Evolutionary conservation across 2,797 vertebrate genomes (phyloP).

Genomic region (Gila robusta): DNA sequence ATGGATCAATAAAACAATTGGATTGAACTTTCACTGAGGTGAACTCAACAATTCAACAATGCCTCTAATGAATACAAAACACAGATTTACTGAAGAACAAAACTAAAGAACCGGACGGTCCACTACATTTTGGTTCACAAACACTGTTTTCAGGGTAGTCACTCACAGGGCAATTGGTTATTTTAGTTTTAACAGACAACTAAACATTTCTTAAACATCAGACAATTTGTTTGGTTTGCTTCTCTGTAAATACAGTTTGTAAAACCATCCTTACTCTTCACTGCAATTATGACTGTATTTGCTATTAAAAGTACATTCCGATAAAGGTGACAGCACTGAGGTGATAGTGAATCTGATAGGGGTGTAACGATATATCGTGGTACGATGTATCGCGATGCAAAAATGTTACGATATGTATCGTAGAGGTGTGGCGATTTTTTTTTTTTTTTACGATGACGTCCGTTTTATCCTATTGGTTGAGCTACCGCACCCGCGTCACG

Average conservation of each 20-base stretch:
- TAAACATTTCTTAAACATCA: not conserved
- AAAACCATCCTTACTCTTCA: not conserved
- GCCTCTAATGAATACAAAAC: not conserved
- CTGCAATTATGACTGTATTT: not conserved
- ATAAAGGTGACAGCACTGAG: not conserved
- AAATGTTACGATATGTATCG: too few relatives aligned
- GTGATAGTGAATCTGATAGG: not conserved
- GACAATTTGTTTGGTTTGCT: not conserved
- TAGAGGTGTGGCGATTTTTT: too few relatives aligned
- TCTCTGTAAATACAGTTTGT: not conserved
- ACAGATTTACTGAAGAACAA: not conserved
- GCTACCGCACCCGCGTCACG: too few relatives aligned
- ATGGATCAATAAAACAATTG: not conserved
- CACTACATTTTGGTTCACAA: not conserved
- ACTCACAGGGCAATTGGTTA: not conserved
- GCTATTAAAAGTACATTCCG: conserved; percentile 1
- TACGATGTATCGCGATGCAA: too few relatives aligned
- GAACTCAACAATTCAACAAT: not conserved
- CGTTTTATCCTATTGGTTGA: too few relatives aligned
- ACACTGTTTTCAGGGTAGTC: not conserved
- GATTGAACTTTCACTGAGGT: not conserved
- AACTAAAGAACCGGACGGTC: not conserved
- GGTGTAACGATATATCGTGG: too few relatives aligned
- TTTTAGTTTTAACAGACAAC: not conserved
- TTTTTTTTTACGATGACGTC: too few relatives aligned